Evolutionary conservation across 2,797 vertebrate species (phyloP), one percentile per base, ranked within the genome.

Genomic region (Gymnopithys bicolor): DNA sequence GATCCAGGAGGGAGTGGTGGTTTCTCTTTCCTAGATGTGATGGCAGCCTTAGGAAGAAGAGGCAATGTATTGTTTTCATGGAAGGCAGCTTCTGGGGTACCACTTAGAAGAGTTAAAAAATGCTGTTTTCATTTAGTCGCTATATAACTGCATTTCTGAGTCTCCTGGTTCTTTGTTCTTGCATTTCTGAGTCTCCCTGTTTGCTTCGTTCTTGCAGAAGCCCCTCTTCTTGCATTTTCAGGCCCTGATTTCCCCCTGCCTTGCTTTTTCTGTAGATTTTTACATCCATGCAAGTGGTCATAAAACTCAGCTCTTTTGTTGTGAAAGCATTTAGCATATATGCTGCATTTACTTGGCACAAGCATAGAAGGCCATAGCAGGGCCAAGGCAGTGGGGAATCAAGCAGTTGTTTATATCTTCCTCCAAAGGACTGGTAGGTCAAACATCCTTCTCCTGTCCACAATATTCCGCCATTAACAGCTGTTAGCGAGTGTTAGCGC

Each of bases 321-420:
- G 13, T 19, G n/a, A 56, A 11, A 84, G 52, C 15, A 11, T 83
- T 95, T 89, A 85, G 66, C 46, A 13, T 74, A 53, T 39, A 75
- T 41, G 69, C 71, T 52, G 68, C 68, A 23, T 94, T 86, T 86
- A 46, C 59, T 76, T 95, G 87, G 79, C 94, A 49, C 35, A 27
- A 67, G 60, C 58, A 4, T 41, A 45, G 68, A 27, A 67, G 68
- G 75, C 82, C 69, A 3, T 43, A 63, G 63, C 27, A 52, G 84
- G 87, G 55, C 80, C 85, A 88, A 64, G 77, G 89, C 89, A 64
- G 33, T 9, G 6, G 87, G 91, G 91, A 86, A 77, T 84, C 64
- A n/a, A 85, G 87, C 93, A 79, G 83, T 95, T 93, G 93, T 95
- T 96, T 93, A 73, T 74, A 84, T 53, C 60, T 86, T 79, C 46